These are phyloP conservation scores for Cheilosia pagana DNA, from an alignment of 2,888 invertebrate genomes.

Conservation along the genomic window DNA sequence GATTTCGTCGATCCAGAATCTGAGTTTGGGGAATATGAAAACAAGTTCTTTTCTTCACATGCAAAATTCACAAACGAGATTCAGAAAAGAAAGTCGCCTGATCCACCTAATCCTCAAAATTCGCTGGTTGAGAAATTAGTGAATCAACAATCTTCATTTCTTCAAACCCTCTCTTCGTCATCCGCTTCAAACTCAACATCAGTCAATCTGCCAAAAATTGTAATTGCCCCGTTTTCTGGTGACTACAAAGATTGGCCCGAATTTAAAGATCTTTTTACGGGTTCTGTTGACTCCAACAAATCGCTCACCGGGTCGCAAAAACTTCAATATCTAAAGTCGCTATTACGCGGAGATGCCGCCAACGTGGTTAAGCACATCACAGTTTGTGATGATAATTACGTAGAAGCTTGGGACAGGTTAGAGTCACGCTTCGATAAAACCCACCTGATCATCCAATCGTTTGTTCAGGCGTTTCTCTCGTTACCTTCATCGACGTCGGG, in stretches of 20 bases:
- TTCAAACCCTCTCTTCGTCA: too few relatives aligned
- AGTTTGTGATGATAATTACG: conserved; percentile 50
- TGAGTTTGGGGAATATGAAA: too few relatives aligned
- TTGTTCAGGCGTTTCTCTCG: conserved; percentile 35
- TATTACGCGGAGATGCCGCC: conserved; percentile 56
- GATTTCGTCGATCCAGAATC: too few relatives aligned
- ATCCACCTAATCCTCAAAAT: too few relatives aligned
- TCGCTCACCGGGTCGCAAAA: neutral
- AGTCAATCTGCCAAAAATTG: too few relatives aligned
- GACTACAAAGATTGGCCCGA: neutral
- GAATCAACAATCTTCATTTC: too few relatives aligned
- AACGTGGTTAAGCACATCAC: conserved; percentile 51
- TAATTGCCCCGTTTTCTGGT: too few relatives aligned
- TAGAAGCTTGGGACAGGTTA: conserved; percentile 51
- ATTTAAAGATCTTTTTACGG: neutral
- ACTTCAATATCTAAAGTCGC: conserved; percentile 1
- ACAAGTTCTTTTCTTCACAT: too few relatives aligned
- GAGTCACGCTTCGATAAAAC: conserved; percentile 21
- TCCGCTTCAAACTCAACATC: too few relatives aligned
- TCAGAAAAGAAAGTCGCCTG: too few relatives aligned
- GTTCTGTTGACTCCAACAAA: neutral
- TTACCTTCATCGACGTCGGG: neutral
- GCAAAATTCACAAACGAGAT: too few relatives aligned
- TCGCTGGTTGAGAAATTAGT: too few relatives aligned
- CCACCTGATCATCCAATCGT: neutral